These are phyloP conservation scores for Willowsia nigromaculata DNA, from an alignment of 2,888 invertebrate species.

Conservation along the genomic window DNA sequence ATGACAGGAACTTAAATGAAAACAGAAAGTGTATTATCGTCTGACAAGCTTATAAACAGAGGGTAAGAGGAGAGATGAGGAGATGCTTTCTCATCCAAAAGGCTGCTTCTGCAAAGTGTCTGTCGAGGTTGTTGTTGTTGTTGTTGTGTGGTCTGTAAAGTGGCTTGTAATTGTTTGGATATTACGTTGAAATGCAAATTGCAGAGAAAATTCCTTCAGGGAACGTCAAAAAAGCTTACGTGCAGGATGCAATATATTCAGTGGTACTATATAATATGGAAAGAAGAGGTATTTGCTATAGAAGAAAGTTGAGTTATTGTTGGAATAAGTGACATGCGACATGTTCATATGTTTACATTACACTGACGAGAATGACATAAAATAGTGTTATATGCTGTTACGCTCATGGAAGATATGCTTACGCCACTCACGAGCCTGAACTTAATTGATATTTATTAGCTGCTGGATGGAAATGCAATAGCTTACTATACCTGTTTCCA, in stretches of 20 bases:
- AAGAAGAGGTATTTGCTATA: neutral
- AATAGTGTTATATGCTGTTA: neutral
- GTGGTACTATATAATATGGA: no score
- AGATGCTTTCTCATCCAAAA: neutral
- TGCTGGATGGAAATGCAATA: neutral
- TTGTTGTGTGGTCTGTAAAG: neutral
- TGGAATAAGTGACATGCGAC: no score
- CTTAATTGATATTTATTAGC: conserved; percentile 41
- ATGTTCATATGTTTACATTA: no score
- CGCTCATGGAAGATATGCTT: neutral
- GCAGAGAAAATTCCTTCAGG: neutral
- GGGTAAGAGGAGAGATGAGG: neutral
- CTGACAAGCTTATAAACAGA: neutral
- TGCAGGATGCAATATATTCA: no score
- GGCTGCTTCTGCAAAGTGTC: neutral
- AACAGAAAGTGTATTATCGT: neutral
- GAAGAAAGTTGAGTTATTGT: neutral
- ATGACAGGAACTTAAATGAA: neutral
- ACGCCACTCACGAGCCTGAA: neutral
- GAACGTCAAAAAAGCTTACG: neutral
- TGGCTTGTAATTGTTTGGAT: neutral
- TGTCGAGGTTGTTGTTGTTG: no score
- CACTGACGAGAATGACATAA: neutral
- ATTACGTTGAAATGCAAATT: neutral
- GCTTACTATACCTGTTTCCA: neutral